These are phyloP conservation scores for Agrotis segetum DNA, from an alignment of 2,888 invertebrate species.

Conservation along the genomic window DNA sequence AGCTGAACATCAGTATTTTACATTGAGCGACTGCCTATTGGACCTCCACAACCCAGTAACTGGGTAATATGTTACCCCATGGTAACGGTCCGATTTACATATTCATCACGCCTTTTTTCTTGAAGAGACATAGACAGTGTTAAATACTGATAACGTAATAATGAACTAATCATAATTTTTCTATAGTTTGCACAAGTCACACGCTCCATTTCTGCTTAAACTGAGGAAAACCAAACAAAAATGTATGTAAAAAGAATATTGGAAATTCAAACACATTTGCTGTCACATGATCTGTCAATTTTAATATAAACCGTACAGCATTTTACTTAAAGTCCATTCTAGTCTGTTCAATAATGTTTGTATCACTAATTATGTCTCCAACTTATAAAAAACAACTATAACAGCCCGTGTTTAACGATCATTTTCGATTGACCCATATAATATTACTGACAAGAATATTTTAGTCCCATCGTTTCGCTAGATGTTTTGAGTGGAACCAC, in stretches of 20 bases:
- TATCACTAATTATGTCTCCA: not conserved
- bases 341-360: not conserved
- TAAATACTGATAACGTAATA: no score
- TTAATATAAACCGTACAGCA: not conserved
- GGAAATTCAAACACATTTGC: not conserved
- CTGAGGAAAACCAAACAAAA: conserved; percentile 23
- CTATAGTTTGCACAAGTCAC: conserved; percentile 6
- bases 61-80: no score
- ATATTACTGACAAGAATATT: conserved; percentile 21
- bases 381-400: conserved; percentile 18
- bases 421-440: conserved; percentile 28
- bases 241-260: not conserved
- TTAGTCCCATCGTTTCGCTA: conserved; percentile 11
- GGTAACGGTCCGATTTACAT: no score
- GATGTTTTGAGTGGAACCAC: conserved; percentile 27
- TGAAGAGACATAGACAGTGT: no score
- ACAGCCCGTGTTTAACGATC: not conserved
- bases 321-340: accelerated
- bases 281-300: not conserved
- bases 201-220: conserved; percentile 16
- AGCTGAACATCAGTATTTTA: no score
- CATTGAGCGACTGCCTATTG: no score
- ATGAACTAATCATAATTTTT: not conserved
- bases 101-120: no score
- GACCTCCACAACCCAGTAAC: no score